phyloP scores from a whole-genome alignment of 2,113 vertebrate species.

The Ginglymostoma cirratum region DNA sequence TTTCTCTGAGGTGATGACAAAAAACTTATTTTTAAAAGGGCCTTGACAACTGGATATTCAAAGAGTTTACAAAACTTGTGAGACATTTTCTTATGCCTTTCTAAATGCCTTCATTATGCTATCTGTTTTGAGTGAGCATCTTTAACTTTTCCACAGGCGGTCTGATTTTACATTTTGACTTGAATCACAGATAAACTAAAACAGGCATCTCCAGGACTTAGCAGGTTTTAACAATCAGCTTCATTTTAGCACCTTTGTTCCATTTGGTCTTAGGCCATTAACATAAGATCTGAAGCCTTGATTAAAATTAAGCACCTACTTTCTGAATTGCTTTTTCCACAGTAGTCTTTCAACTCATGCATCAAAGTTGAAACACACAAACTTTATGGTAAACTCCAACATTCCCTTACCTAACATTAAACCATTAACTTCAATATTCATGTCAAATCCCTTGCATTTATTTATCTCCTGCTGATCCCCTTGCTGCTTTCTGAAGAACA shows the following conservation, averaged over 20 bases:
- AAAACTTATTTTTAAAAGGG: not conserved
- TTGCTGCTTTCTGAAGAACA: not conserved
- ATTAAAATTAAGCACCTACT: not conserved
- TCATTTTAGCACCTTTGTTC: not conserved
- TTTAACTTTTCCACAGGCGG: not conserved
- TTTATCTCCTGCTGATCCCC: not conserved
- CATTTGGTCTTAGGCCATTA: not conserved
- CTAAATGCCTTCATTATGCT: not conserved
- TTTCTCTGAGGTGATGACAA: not conserved
- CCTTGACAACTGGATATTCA: not conserved
- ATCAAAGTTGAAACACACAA: not conserved
- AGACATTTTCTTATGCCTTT: not conserved
- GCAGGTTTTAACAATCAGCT: not conserved
- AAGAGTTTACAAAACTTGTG: not conserved
- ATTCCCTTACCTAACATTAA: not conserved
- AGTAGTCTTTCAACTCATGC: not conserved
- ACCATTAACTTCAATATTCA: not conserved
- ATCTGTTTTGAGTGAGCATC: not conserved
- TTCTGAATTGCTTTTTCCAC: not conserved
- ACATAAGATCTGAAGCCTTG: not conserved
- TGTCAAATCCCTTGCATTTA: not conserved
- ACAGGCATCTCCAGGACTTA: not conserved
- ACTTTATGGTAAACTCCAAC: not conserved
- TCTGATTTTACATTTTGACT: not conserved
- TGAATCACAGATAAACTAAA: not conserved